phyloP scores from a whole-genome alignment of 2,113 vertebrate genomes.

The Brevimyrus niger region DNA sequence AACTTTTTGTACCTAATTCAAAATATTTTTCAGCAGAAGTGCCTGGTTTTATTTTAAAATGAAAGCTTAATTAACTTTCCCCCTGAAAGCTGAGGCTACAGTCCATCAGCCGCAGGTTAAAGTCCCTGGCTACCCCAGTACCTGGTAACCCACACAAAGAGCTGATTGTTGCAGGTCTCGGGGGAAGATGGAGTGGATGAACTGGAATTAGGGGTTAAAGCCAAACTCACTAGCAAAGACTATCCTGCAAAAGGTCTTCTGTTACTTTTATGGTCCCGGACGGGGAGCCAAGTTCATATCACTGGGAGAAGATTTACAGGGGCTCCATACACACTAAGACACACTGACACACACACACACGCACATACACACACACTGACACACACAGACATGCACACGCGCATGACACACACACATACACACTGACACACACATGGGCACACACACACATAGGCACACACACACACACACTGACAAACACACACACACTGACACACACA shows the following conservation, averaged over 20 bases:
- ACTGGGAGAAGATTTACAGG: not conserved
- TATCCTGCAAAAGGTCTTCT: not conserved
- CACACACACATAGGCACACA: not conserved
- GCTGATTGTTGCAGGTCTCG: not conserved
- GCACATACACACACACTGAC: not conserved
- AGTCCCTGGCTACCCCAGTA: not conserved
- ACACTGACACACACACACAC: not conserved
- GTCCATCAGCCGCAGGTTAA: not conserved
- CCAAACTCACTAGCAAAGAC: not conserved
- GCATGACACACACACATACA: not conserved
- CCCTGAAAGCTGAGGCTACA: not conserved
- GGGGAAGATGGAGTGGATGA: not conserved
- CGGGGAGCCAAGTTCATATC: not conserved
- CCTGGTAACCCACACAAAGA: not conserved
- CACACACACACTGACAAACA: not conserved
- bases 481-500: not conserved
- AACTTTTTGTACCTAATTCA: not conserved
- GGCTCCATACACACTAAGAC: not conserved
- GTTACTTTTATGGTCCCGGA: not conserved
- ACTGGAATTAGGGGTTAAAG: constrained; percentile 2
- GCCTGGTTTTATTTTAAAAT: not conserved
- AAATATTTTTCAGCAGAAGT: not conserved
- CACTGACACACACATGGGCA: not conserved
- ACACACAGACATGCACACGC: not conserved
- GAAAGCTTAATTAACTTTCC: not conserved